phyloP scores from a whole-genome alignment of 1,140 invertebrate genomes.

The Conus betulinus region DNA sequence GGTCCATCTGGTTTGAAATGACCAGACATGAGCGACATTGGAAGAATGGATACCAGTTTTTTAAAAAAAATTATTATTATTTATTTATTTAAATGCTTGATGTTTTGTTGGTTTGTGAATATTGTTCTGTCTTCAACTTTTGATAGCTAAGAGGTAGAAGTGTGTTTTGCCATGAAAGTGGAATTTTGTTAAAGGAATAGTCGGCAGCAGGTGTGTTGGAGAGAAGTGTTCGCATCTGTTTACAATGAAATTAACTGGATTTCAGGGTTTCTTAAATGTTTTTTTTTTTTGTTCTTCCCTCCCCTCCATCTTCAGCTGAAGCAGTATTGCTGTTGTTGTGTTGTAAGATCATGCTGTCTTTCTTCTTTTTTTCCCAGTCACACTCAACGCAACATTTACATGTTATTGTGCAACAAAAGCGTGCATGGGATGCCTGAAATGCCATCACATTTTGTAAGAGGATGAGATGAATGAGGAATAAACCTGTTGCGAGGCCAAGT shows the following conservation, averaged over 20 bases:
- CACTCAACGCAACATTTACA: neutral
- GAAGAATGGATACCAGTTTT: neutral
- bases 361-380: neutral
- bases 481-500: neutral
- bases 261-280: neutral
- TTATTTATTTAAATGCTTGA: no score
- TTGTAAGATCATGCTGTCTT: neutral
- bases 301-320: neutral
- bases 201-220: neutral
- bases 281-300: neutral
- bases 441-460: neutral
- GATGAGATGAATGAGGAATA: neutral
- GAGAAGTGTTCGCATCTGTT: neutral
- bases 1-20: neutral
- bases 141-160: no score
- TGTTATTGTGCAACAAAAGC: neutral
- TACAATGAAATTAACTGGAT: neutral
- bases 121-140: no score
- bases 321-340: neutral
- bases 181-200: neutral
- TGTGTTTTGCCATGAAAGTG: neutral
- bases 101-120: no score
- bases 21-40: neutral
- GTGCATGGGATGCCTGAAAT: neutral
- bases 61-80: neutral